These are phyloP conservation scores for Taenaris catops DNA, from an alignment of 2,888 invertebrate genomes.

Conservation along the genomic window DNA sequence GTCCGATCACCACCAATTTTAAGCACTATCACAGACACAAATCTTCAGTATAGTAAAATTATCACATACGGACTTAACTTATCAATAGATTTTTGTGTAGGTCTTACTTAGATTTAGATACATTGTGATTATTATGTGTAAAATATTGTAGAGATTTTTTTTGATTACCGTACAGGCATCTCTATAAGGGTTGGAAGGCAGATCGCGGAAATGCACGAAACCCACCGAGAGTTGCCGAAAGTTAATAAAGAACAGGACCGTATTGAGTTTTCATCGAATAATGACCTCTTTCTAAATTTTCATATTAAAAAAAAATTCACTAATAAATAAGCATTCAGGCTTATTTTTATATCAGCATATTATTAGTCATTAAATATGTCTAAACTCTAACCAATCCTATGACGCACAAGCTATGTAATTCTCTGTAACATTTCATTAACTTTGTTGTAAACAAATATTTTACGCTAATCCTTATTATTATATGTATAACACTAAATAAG, in stretches of 20 bases:
- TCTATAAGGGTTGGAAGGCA: conserved; percentile 63
- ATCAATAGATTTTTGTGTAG: conserved; percentile 32
- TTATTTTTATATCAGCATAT: too few relatives aligned
- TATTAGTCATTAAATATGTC: too few relatives aligned
- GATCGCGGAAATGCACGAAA: conserved; percentile 65
- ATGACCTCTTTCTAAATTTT: conserved; percentile 14
- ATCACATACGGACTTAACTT: conserved; percentile 30
- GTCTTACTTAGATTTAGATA: conserved; percentile 43
- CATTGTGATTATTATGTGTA: conserved; percentile 38
- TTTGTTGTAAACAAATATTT: too few relatives aligned
- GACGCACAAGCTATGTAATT: too few relatives aligned
- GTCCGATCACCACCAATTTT: conserved; percentile 33
- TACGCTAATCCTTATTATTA: too few relatives aligned
- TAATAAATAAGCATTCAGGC: too few relatives aligned
- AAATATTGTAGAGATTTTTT: conserved; percentile 67
- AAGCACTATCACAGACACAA: conserved; percentile 52
- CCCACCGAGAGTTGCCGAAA: conserved; percentile 57
- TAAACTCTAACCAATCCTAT: too few relatives aligned
- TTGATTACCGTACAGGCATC: conserved; percentile 52
- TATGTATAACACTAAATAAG: too few relatives aligned
- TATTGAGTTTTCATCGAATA: conserved; percentile 26
- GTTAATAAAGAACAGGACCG: conserved; percentile 56
- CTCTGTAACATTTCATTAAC: too few relatives aligned
- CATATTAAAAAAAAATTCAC: too few relatives aligned
- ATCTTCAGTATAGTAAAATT: conserved; percentile 35